Conservation (phyloP, 1,140 invertebrate species). For the Drosophila prosaltans region DNA sequence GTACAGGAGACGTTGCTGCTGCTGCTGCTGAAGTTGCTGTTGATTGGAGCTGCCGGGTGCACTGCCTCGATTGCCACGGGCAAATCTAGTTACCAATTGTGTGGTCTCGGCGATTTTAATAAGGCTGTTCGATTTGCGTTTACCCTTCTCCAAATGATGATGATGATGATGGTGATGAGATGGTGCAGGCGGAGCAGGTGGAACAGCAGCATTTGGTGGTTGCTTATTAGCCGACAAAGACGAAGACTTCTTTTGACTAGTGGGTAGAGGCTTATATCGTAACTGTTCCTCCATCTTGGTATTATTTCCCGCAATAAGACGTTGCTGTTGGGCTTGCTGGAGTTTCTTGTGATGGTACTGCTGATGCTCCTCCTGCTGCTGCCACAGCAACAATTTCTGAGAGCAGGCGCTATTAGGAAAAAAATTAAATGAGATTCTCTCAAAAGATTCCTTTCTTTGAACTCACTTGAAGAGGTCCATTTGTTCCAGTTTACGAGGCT, state of each 20-base stretch:
- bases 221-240: neutral
- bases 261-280: slow-evolving; percentile 13
- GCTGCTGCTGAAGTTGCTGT: slow-evolving; percentile 28
- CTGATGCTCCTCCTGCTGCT: slow-evolving; percentile 55
- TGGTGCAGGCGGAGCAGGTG: neutral
- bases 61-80: slow-evolving; percentile 38
- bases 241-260: slow-evolving; percentile 2
- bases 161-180: neutral
- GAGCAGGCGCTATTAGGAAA: slow-evolving; percentile 68
- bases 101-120: slow-evolving; percentile 74
- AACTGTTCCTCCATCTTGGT: slow-evolving; percentile 36
- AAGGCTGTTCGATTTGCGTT: slow-evolving; percentile 63
- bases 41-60: slow-evolving; percentile 33
- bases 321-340: slow-evolving; percentile 32
- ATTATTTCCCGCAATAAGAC: slow-evolving; percentile 40
- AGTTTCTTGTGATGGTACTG: slow-evolving; percentile 49
- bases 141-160: slow-evolving; percentile 37
- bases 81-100: slow-evolving; percentile 63
- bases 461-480: slow-evolving; percentile 76
- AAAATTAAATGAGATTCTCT: neutral
- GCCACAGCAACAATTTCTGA: slow-evolving; percentile 77
- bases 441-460: neutral
- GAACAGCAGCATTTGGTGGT: slow-evolving; percentile 1
- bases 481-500: slow-evolving; percentile 62
- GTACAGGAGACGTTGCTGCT: slow-evolving; percentile 46